These are phyloP conservation scores for Anableps anableps DNA, from an alignment of 2,797 vertebrate species.

Conservation along the genomic window DNA sequence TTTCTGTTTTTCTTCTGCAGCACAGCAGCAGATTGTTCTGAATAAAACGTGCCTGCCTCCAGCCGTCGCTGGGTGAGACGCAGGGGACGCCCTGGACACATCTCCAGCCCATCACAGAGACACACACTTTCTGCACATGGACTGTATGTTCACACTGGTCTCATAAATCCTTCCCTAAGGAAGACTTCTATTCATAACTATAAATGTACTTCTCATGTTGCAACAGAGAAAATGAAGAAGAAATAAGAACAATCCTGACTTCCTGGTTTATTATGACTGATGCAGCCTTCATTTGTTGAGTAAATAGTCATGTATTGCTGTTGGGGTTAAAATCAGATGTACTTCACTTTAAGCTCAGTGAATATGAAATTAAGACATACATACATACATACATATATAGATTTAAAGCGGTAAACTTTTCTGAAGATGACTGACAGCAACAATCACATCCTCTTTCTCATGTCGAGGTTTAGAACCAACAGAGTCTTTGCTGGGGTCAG, in stretches of 20 bases:
- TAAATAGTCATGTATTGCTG: neutral
- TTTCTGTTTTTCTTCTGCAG: neutral
- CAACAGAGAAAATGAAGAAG: slow-evolving; percentile 11
- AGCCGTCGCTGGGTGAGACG: too few species aligned
- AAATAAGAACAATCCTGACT: neutral
- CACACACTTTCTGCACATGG: neutral
- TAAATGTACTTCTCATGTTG: slow-evolving; percentile 23
- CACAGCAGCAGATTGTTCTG: neutral
- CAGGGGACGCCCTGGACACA: too few species aligned
- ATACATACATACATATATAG: too few species aligned
- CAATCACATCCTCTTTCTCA: neutral
- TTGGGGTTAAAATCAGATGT: neutral
- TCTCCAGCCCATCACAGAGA: too few species aligned
- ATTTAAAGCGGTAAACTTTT: too few species aligned
- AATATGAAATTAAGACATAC: too few species aligned
- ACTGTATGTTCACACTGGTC: neutral
- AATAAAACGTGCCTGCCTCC: too few species aligned
- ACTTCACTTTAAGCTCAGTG: too few species aligned
- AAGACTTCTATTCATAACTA: slow-evolving; percentile 20
- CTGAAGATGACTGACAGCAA: neutral
- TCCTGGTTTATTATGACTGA: neutral
- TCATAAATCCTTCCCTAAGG: neutral
- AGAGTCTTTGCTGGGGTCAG: neutral
- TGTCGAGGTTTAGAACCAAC: neutral
- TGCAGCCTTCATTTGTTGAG: neutral